Conservation (phyloP, 2,888 invertebrate genomes). For the Cyrtodaria siliqua region DNA sequence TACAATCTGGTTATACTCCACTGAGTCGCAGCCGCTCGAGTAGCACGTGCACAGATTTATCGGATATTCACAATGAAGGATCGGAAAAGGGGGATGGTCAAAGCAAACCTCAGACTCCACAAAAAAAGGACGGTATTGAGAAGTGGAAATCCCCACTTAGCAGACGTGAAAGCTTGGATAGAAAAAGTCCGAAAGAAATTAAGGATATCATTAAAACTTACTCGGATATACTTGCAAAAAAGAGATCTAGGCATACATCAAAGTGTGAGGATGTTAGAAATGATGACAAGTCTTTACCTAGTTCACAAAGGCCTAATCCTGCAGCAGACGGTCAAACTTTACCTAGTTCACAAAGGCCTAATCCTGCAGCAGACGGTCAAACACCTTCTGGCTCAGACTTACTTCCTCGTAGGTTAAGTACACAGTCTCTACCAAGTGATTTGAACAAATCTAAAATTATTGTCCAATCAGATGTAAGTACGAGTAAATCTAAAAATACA, state of each 20-base stretch:
- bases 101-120: background rate
- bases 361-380: background rate
- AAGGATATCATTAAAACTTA: constrained; percentile 47
- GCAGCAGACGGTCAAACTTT: background rate
- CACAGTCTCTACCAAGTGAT: constrained; percentile 41
- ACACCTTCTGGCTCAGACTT: too few relatives aligned
- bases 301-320: constrained; percentile 40
- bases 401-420: constrained; percentile 37
- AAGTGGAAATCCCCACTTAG: constrained; percentile 11
- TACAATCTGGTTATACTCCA: constrained; percentile 29
- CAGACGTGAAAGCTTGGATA: constrained; percentile 15
- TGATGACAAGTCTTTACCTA: background rate
- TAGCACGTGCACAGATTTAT: constrained; percentile 40
- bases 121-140: constrained; percentile 8
- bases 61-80: constrained; percentile 32
- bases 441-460: background rate
- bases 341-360: constrained; percentile 39
- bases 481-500: too few relatives aligned
- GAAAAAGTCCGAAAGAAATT: constrained; percentile 51
- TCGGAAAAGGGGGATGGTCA: constrained; percentile 36
- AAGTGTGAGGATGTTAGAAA: constrained; percentile 21
- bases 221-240: constrained; percentile 42
- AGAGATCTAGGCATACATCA: constrained; percentile 8
- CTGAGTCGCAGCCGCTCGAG: constrained; percentile 41
- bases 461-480: too few relatives aligned